These are phyloP conservation scores for Laterallus jamaicensis DNA, from an alignment of 2,113 vertebrate genomes.

Conservation along the genomic window DNA sequence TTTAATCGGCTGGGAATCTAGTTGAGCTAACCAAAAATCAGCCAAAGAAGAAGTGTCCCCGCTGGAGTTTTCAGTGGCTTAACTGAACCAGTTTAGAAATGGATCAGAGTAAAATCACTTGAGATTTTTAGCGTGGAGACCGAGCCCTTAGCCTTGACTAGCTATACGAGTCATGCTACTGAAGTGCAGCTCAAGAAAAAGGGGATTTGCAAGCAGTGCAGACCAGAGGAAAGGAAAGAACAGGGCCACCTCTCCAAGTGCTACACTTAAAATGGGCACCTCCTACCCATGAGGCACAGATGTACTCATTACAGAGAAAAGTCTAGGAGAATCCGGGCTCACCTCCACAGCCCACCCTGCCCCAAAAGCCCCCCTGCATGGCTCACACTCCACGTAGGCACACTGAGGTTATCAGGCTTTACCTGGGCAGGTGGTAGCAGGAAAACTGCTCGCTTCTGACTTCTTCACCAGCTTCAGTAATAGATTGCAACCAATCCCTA, in stretches of 20 bases:
- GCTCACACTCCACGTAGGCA: not conserved
- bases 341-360: not conserved
- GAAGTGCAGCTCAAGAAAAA: not conserved
- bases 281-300: fast-evolving
- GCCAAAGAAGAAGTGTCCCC: not conserved
- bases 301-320: not conserved
- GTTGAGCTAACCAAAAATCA: not conserved
- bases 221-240: not conserved
- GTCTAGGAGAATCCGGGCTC: not conserved
- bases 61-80: not conserved
- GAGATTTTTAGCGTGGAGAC: not conserved
- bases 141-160: not conserved
- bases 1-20: not conserved
- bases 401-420: not conserved
- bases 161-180: not conserved
- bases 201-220: not conserved
- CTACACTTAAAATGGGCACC: fast-evolving
- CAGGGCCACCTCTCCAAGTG: not conserved
- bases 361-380: fast-evolving
- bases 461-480: not conserved
- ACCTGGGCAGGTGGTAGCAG: not conserved
- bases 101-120: not conserved
- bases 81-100: not conserved
- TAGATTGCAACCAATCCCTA: not conserved
- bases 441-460: not conserved